phyloP scores from a whole-genome alignment of 1,140 invertebrate genomes.

The Linepithema humile region DNA sequence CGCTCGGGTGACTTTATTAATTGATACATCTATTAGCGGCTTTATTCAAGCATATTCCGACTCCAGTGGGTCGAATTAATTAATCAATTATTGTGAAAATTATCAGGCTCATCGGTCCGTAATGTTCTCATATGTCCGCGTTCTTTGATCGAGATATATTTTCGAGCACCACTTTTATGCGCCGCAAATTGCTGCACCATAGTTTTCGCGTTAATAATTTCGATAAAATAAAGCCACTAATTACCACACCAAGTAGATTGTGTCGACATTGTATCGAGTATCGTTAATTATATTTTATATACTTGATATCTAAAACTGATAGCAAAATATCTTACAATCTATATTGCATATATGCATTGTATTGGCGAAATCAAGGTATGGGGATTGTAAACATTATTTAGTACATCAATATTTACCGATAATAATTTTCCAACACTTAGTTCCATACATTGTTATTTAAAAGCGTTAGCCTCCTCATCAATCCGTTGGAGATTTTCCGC shows the following conservation, averaged over 20 bases:
- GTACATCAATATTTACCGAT: no score
- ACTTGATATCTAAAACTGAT: neutral
- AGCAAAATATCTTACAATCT: no score
- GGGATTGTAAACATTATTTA: neutral
- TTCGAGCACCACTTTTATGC: conserved; percentile 30
- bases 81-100: conserved; percentile 58
- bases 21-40: conserved; percentile 54
- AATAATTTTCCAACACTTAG: neutral
- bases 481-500: neutral
- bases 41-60: conserved; percentile 49
- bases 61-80: conserved; percentile 53
- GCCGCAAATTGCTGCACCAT: conserved; percentile 24
- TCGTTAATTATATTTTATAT: neutral
- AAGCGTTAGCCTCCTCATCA: neutral
- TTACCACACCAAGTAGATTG: conserved; percentile 13
- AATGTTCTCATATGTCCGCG: conserved; percentile 20
- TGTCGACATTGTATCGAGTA: neutral
- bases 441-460: neutral
- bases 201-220: conserved; percentile 49
- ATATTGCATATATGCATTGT: no score
- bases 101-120: conserved; percentile 42
- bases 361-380: no score
- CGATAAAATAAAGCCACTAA: conserved; percentile 21
- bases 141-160: conserved; percentile 48
- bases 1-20: conserved; percentile 41